phyloP scores from a whole-genome alignment of 2,797 vertebrate genomes.

The Enteromius mattozi region DNA sequence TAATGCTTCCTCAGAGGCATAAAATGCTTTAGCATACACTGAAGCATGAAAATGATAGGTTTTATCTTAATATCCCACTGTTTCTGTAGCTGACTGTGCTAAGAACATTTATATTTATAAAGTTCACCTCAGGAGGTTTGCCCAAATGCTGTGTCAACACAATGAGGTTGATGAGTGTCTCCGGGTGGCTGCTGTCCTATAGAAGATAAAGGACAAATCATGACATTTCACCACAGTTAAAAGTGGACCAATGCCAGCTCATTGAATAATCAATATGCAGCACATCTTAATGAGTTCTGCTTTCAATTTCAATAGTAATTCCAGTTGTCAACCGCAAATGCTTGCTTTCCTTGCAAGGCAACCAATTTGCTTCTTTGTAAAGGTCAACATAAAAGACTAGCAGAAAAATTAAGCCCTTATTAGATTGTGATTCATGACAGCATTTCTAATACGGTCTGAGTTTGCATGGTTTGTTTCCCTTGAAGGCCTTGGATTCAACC shows the following conservation, averaged over 20 bases:
- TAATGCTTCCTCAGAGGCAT: neutral
- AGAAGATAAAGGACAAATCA: constrained; percentile 26
- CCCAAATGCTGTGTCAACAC: constrained; percentile 93
- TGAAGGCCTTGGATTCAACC: neutral
- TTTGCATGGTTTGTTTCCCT: too few relatives aligned
- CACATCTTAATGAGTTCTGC: neutral
- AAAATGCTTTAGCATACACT: constrained; percentile 35
- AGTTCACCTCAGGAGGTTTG: constrained; percentile 91
- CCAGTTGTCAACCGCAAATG: neutral
- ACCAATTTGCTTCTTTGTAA: neutral
- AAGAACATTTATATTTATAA: neutral
- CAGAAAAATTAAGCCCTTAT: neutral
- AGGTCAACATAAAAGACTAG: neutral
- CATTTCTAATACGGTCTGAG: neutral
- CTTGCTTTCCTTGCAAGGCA: neutral
- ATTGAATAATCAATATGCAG: neutral
- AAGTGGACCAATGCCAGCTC: neutral
- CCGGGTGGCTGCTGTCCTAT: constrained; percentile 94
- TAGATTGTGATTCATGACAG: neutral
- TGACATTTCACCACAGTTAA: neutral
- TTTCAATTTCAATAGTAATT: neutral
- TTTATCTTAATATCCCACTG: neutral
- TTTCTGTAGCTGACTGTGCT: neutral
- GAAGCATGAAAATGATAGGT: neutral
- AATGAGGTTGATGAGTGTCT: constrained; percentile 93